A percentile compares a stretch with the other conserved stretches of the same genome.
phyloP scores from a whole-genome alignment of 2,797 vertebrate species.

The Liparis tanakae region DNA sequence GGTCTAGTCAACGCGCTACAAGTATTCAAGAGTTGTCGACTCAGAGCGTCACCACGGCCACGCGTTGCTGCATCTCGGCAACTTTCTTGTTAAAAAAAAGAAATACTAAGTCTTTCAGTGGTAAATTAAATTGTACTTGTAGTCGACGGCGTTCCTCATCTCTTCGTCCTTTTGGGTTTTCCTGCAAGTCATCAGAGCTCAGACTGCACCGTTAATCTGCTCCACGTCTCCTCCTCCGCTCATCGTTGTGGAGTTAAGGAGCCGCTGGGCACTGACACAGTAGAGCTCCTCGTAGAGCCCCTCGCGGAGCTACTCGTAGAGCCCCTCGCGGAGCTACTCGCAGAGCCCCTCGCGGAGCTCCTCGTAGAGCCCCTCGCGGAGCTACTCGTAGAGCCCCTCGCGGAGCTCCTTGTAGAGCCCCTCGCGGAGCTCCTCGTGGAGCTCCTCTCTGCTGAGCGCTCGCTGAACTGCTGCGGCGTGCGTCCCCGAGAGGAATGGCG shows the following conservation, averaged over 20 bases:
- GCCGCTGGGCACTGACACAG: no score
- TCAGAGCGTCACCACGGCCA: background rate
- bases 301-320: no score
- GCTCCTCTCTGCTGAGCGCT: slow-evolving; percentile 3
- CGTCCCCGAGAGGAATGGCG: slow-evolving; percentile 24
- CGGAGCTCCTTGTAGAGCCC: no score
- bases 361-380: no score
- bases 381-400: no score
- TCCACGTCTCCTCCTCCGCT: slow-evolving; percentile 11
- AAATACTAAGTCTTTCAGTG: slow-evolving; percentile 27
- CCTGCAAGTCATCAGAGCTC: slow-evolving; percentile 18
- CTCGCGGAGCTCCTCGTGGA: no score
- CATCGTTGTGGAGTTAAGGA: background rate
- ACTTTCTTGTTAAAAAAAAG: slow-evolving; percentile 35
- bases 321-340: no score
- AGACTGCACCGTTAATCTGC: slow-evolving; percentile 27
- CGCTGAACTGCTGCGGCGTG: slow-evolving; percentile 30
- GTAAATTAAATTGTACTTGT: slow-evolving; percentile 36
- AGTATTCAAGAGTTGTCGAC: slow-evolving; percentile 6
- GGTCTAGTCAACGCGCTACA: slow-evolving; percentile 43
- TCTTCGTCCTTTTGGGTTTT: slow-evolving; percentile 5
- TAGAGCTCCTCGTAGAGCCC: no score
- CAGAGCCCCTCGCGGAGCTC: no score
- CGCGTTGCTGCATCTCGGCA: slow-evolving; percentile 10
- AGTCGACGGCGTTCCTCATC: slow-evolving; percentile 26